Conservation (phyloP, 2,797 vertebrate genomes). For the Novumbra hubbsi region DNA sequence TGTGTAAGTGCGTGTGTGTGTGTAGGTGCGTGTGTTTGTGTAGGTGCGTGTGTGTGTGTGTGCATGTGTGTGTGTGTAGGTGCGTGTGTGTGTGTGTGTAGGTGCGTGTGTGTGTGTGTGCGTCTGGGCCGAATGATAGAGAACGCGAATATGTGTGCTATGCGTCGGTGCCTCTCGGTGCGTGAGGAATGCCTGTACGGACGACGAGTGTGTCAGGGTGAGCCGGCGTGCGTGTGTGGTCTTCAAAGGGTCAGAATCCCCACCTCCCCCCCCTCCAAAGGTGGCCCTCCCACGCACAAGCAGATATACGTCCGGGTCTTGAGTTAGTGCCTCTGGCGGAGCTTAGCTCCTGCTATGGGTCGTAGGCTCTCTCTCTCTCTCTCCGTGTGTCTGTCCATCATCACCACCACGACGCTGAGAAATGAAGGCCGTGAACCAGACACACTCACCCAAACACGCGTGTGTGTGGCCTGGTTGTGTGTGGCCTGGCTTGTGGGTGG, state of each 20-base stretch:
- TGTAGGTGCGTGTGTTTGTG: too few species aligned
- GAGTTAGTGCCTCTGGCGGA: conserved; percentile 37
- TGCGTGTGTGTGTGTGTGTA: too few species aligned
- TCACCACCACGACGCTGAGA: conserved; percentile 19
- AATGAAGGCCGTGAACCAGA: conserved; percentile 21
- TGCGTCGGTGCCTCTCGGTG: conserved; percentile 13
- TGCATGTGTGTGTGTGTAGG: neutral
- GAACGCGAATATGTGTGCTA: conserved; percentile 49
- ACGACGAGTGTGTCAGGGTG: conserved; percentile 58
- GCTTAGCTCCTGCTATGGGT: conserved; percentile 14
- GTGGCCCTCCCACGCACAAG: conserved; percentile 18
- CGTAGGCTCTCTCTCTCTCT: neutral
- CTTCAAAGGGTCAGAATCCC: neutral
- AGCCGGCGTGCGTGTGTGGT: conserved; percentile 41
- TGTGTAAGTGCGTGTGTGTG: too few species aligned
- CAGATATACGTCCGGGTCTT: conserved; percentile 23
- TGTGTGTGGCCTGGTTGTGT: neutral
- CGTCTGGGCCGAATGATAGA: conserved; percentile 14
- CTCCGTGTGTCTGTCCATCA: conserved; percentile 15
- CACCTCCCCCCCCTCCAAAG: conserved; percentile 10
- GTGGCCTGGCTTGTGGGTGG: neutral
- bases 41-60: too few species aligned
- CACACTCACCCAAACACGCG: neutral
- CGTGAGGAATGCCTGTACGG: conserved; percentile 47
- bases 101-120: neutral